A percentile compares a stretch with the other conserved stretches of the same genome.
These are phyloP conservation scores for Phymatocera aterrima DNA, from an alignment of 2,888 invertebrate species.

Conservation along the genomic window DNA sequence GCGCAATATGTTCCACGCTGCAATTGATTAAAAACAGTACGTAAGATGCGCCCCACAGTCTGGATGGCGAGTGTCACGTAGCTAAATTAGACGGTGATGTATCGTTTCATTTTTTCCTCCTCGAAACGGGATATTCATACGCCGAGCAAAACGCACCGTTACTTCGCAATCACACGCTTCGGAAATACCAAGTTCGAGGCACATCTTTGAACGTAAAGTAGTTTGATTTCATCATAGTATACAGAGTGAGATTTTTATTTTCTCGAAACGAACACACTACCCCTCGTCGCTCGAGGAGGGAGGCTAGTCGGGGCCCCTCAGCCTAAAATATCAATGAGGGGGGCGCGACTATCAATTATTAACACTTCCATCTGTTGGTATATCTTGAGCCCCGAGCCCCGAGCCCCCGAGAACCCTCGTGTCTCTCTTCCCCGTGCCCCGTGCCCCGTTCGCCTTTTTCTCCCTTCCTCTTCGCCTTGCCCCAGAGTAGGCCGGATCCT, in stretches of 20 bases:
- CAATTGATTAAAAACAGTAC: conserved; percentile 68
- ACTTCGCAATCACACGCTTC: background rate
- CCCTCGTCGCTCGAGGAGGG: conserved; percentile 30
- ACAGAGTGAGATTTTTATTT: background rate
- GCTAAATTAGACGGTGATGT: background rate
- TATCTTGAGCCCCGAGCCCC: conserved; percentile 62
- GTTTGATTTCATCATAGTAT: conserved; percentile 4
- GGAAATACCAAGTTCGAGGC: too few relatives aligned
- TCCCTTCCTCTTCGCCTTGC: conserved; percentile 48
- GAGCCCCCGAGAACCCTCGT: conserved; percentile 45
- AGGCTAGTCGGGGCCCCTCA: conserved; percentile 25
- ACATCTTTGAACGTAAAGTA: too few relatives aligned
- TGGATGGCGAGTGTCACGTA: conserved; percentile 17
- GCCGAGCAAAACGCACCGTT: background rate
- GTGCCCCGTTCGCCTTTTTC: too few relatives aligned
- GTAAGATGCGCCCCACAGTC: conserved; percentile 11
- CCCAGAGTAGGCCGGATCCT: conserved; percentile 50
- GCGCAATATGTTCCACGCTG: conserved; percentile 69
- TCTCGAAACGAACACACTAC: background rate
- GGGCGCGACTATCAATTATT: conserved; percentile 73
- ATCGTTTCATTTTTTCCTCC: conserved; percentile 6
- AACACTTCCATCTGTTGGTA: conserved; percentile 73
- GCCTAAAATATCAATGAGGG: conserved; percentile 60
- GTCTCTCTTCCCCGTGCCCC: conserved; percentile 32
- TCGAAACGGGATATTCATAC: background rate